Conservation (phyloP, 1,140 invertebrate genomes). For the Drosophila yakuba region DNA sequence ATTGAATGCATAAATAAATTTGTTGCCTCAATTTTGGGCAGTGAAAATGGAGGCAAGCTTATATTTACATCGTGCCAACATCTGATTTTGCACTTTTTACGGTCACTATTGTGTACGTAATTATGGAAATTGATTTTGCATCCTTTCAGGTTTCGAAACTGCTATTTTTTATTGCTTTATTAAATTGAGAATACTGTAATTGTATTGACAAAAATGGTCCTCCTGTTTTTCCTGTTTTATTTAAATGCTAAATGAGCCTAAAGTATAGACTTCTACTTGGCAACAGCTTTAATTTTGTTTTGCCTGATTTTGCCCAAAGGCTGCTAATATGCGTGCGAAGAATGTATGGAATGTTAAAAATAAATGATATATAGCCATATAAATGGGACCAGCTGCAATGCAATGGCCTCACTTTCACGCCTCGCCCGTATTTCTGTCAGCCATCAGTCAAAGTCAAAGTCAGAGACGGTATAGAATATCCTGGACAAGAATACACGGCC, state of each 20-base stretch:
- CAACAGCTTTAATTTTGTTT: neutral
- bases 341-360: neutral
- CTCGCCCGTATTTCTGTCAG: slow-evolving; percentile 19
- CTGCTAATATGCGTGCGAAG: neutral
- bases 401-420: neutral
- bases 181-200: neutral
- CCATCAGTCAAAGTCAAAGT: slow-evolving; percentile 18
- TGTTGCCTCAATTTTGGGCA: slow-evolving; percentile 4
- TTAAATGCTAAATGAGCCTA: neutral
- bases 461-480: slow-evolving; percentile 12
- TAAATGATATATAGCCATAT: neutral
- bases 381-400: slow-evolving; percentile 5
- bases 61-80: slow-evolving; percentile 15
- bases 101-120: slow-evolving; percentile 15
- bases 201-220: too few relatives aligned
- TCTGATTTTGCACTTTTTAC: slow-evolving; percentile 18
- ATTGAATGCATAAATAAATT: slow-evolving; percentile 37
- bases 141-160: neutral
- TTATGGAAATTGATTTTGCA: slow-evolving; percentile 14
- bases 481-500: slow-evolving; percentile 9
- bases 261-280: too few relatives aligned
- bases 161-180: neutral
- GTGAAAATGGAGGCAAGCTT: slow-evolving; percentile 6
- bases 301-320: neutral
- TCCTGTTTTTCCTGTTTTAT: neutral